Base-by-base conservation (phyloP, 2,113 vertebrate species). In the Todiramphus saurophagus region DNA sequence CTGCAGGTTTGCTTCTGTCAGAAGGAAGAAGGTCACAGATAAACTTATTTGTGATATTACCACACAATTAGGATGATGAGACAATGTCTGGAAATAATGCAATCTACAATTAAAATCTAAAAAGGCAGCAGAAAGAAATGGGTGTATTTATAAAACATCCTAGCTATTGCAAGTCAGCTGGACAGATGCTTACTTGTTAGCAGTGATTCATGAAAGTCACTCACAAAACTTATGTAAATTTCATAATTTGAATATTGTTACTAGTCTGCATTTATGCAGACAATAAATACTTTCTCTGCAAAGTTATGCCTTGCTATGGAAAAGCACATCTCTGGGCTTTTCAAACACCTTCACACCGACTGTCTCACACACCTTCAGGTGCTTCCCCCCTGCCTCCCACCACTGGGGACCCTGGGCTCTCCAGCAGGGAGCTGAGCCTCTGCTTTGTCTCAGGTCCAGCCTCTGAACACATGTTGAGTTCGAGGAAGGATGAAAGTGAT, bases 361-460 rank as follows among this genome's bases (percentile, higher is more conserved):
- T 27, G 7, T 43, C 43, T 56, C 28, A 5, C 0, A 2, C 7
- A 53, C 4, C 13, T 31, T 9, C 11, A 11, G 51, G 16, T 33
- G 25, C 44, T 35, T 46, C 60, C 39, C 39, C 51, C 33, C 44
- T 64, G 31, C 31, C 43, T 62, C 14, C 62, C 1, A 0, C 28
- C 0, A 0, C 2, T 0, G 83, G 41, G 53, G 10, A 77, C 9
- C 13, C 11, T 0, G 1, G 20, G 13, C 8, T 51, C 23, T 41
- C 50, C 2, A 2, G 12, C 18, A 13, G 11, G 11, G 28, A 85
- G 21, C 12, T 0, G 0, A 78, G 5, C 27, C 18, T 62, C 41
- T 75, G 37, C 31, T n/a, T 75, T 68, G 23, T 30, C 28, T 63
- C 43, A 51, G n/a, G 16, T 80, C 30, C 35, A 73, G 39, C 75